Base-by-base conservation (phyloP, 2,797 vertebrate species). In the Trachurus trachurus region DNA sequence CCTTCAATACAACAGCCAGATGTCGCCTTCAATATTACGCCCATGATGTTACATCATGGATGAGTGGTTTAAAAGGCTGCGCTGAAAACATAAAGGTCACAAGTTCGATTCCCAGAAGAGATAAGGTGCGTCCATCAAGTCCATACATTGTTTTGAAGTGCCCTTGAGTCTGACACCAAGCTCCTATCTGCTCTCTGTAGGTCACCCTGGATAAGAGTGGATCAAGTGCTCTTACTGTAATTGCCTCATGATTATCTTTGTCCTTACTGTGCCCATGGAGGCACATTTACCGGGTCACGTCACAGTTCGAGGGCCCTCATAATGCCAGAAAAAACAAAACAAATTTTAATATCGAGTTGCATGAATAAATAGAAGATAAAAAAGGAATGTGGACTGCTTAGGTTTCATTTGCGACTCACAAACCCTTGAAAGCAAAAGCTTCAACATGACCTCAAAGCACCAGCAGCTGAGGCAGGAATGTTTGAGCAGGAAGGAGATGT, bases 201-300 rank as follows among this genome's bases (percentile, higher is more conserved):
- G 82, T 87, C 82, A 76, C 70, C 78, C 79, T 31, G 80, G 81
- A 85, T 78, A 61, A 85, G 76, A 74, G 62, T 4, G 16, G 69
- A 49, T 70, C 64, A 50, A 84, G 83, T 59, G 84, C 89, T 90
- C 81, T 91, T 74, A 90, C 87, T 84, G 77, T 87, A 84, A 91
- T 76, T 76, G 77, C 70, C 65, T 77, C 72, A 21, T 79, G 74
- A 85, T 84, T 76, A 84, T 90, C 81, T 88, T 34, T 63, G 74
- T 61, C 42, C 4, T 45, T 52, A 60, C 60, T 39, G 40, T 47
- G 66, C 65, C 26, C 19, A 21, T 49, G 5, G 71, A 62, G 53
- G 16, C 50, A 7, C 9, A 0, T 40, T 57, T 0, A 56, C n/a
- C 13, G 3, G 9, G 58, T 11, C 42, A 71, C 61, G 1, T 47